A percentile compares a stretch with the other conserved stretches of the same genome.
These are phyloP conservation scores for Meloidogyne floridensis DNA, from an alignment of 1,140 invertebrate genomes.

Conservation along the genomic window DNA sequence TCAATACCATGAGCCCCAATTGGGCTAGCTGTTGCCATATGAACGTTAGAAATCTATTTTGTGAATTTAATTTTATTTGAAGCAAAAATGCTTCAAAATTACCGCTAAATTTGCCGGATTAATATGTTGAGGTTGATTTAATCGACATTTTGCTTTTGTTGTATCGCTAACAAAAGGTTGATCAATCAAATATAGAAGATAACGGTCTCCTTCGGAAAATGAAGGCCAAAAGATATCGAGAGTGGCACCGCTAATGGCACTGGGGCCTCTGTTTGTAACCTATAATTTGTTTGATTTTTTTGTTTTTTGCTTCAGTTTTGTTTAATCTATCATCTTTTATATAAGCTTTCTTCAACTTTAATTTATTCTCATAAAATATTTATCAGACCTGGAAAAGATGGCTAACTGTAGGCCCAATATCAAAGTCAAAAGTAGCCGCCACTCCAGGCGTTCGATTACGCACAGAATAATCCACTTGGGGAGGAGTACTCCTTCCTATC, in stretches of 20 bases:
- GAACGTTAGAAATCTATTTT: constrained; percentile 62
- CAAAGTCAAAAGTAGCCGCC: constrained; percentile 59
- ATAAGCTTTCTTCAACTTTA: background rate
- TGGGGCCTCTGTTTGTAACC: constrained; percentile 60
- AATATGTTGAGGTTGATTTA: constrained; percentile 61
- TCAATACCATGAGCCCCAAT: constrained; percentile 32
- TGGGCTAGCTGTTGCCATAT: constrained; percentile 50
- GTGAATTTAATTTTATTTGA: background rate
- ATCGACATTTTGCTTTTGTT: constrained; percentile 54
- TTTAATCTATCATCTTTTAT: no score
- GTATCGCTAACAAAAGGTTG: constrained; percentile 59
- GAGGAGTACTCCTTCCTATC: constrained; percentile 23
- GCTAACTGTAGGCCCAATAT: constrained; percentile 62
- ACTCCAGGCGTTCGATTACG: constrained; percentile 53
- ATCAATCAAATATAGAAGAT: constrained; percentile 64
- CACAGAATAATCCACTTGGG: constrained; percentile 47
- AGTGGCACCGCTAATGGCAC: constrained; percentile 56
- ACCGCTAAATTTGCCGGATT: constrained; percentile 61
- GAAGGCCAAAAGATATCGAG: constrained; percentile 65
- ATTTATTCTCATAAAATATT: background rate
- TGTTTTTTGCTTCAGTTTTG: no score
- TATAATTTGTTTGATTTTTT: constrained; percentile 5
- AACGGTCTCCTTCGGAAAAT: constrained; percentile 57
- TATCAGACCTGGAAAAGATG: constrained; percentile 60
- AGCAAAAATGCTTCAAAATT: constrained; percentile 12